A percentile compares a stretch with the other conserved stretches of the same genome.
phyloP scores from a whole-genome alignment of 2,797 vertebrate species.

The Acanthurus leucopareius region DNA sequence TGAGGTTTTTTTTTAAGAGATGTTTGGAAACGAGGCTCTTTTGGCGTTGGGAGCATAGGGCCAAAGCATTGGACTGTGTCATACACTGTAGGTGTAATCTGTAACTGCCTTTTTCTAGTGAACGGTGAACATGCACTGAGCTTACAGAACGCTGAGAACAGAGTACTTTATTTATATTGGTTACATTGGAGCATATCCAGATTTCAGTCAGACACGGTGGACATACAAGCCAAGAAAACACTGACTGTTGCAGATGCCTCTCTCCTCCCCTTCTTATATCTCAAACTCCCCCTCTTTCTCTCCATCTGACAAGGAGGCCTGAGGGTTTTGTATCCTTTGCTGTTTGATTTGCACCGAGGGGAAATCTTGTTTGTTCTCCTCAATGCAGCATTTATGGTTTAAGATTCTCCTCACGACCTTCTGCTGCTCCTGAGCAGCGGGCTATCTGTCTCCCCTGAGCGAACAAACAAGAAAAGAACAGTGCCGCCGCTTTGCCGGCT shows the following conservation, averaged over 20 bases:
- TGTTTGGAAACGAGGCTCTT: background rate
- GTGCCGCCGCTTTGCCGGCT: constrained; percentile 20
- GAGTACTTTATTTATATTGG: background rate
- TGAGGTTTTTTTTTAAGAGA: background rate
- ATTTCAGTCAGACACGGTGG: constrained; percentile 51
- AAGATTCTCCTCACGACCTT: constrained; percentile 83
- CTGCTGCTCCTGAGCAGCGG: constrained; percentile 67
- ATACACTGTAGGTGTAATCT: background rate
- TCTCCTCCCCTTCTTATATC: constrained; percentile 19
- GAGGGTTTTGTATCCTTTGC: constrained; percentile 67
- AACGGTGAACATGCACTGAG: constrained; percentile 13
- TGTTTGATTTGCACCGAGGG: constrained; percentile 78
- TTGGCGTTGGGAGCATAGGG: background rate
- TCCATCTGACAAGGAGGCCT: constrained; percentile 69
- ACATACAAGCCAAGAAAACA: constrained; percentile 48
- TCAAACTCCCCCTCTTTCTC: constrained; percentile 17
- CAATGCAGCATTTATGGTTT: constrained; percentile 83
- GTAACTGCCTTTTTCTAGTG: background rate
- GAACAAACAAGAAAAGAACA: constrained; percentile 66
- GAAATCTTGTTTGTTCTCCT: constrained; percentile 83
- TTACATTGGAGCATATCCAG: constrained; percentile 29
- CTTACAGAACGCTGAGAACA: background rate
- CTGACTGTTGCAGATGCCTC: constrained; percentile 51
- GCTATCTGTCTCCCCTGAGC: constrained; percentile 76
- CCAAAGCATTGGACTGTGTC: background rate